phyloP scores from a whole-genome alignment of 2,797 vertebrate genomes.

The Alosa sapidissima region DNA sequence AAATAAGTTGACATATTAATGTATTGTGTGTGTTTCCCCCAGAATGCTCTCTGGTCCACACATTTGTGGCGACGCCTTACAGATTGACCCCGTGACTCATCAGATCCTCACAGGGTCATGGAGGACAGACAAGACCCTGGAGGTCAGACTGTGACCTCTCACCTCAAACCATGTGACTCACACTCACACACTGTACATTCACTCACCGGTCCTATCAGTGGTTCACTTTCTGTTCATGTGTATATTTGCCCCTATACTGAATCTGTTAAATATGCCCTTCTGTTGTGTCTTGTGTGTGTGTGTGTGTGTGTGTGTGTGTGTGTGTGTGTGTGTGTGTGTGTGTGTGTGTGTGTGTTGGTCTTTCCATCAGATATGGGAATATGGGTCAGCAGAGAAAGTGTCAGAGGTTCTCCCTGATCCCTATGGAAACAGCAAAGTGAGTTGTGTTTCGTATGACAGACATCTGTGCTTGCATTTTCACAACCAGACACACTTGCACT shows the following conservation, averaged over 20 bases:
- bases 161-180: not conserved
- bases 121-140: conserved; percentile 59
- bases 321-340: not conserved
- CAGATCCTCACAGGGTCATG: conserved; percentile 67
- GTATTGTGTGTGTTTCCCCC: not conserved
- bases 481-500: too few species aligned
- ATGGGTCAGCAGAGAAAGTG: conserved; percentile 53
- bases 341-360: not conserved
- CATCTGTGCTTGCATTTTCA: too few species aligned
- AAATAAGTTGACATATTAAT: too few species aligned
- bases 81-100: conserved; percentile 53
- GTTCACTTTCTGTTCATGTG: not conserved
- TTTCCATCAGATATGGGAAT: conserved; percentile 64
- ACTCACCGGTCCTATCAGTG: not conserved
- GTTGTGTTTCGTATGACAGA: not conserved
- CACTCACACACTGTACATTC: not conserved
- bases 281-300: not conserved
- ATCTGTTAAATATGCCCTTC: too few species aligned
- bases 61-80: conserved; percentile 64
- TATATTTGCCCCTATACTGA: too few species aligned
- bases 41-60: conserved; percentile 64
- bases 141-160: conserved; percentile 52
- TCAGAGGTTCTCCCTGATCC: conserved; percentile 54
- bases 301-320: not conserved
- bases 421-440: conserved; percentile 55